Percentiles rank a stretch among this genome's conserved stretches.
phyloP scores from a whole-genome alignment of 2,113 vertebrate species.

The Morone chrysops region DNA sequence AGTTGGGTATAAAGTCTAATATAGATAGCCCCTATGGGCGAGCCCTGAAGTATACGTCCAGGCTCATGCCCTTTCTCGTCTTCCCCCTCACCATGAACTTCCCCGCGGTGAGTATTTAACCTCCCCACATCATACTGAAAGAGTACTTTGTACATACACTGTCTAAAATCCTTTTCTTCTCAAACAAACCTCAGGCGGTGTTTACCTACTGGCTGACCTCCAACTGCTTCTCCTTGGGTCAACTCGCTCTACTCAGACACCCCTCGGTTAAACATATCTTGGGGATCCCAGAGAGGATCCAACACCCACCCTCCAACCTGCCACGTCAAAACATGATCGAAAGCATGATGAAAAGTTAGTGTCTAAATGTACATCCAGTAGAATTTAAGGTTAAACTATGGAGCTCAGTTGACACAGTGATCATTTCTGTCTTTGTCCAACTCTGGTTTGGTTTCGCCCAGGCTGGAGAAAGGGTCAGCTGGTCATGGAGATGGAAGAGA shows the following conservation, averaged over 20 bases:
- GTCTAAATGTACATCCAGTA: not conserved
- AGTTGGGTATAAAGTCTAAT: constrained; percentile 90
- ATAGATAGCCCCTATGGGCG: constrained; percentile 88
- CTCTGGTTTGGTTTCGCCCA: constrained; percentile 54
- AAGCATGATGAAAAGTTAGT: constrained; percentile 85
- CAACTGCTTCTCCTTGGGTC: constrained; percentile 89
- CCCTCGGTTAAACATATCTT: constrained; percentile 83
- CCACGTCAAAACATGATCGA: constrained; percentile 77
- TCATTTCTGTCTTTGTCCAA: not conserved
- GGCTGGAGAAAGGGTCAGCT: constrained; percentile 90
- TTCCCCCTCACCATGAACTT: constrained; percentile 92
- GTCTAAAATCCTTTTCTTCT: not conserved
- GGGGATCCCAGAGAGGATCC: constrained; percentile 84
- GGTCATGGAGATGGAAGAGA: constrained; percentile 86
- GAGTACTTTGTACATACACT: not conserved
- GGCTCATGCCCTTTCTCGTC: constrained; percentile 89
- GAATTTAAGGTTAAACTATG: not conserved
- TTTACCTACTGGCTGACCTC: constrained; percentile 94
- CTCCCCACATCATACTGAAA: not conserved
- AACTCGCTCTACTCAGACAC: constrained; percentile 87
- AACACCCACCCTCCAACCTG: constrained; percentile 74
- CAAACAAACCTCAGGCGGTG: constrained; percentile 82
- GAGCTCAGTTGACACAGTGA: not conserved
- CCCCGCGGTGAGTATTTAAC: constrained; percentile 84
- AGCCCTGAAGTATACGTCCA: constrained; percentile 88